Evolutionary conservation across 2,797 vertebrate genomes (phyloP).

Genomic region (Rhadinocentrus ornatus): DNA sequence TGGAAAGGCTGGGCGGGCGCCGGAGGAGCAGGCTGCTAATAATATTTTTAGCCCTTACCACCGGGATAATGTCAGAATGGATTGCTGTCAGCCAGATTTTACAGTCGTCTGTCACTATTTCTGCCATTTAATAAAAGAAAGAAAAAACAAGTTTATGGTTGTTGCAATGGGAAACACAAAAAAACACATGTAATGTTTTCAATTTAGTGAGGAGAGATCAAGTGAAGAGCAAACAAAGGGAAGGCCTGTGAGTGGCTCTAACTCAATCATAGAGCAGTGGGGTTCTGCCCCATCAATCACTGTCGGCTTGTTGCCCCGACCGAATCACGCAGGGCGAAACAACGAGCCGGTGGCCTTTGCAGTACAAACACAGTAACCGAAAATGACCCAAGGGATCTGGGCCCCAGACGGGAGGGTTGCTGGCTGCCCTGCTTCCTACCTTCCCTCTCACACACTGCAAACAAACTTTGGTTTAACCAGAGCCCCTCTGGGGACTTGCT

Average conservation of each 20-base stretch:
- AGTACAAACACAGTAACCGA: constrained; percentile 44
- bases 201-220: constrained; percentile 71
- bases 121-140: constrained; percentile 56
- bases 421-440: constrained; percentile 1
- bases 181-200: constrained; percentile 56
- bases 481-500: constrained; percentile 40
- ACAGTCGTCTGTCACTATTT: constrained; percentile 50
- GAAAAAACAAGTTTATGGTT: constrained; percentile 23
- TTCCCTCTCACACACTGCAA: constrained; percentile 54
- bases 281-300: constrained; percentile 80
- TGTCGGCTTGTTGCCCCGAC: constrained; percentile 69
- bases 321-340: constrained; percentile 28
- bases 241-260: constrained; percentile 66
- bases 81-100: constrained; percentile 52
- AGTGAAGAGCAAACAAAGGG: constrained; percentile 72
- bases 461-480: constrained; percentile 54
- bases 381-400: constrained; percentile 57
- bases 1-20: constrained; percentile 25
- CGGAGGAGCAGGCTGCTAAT: constrained; percentile 46
- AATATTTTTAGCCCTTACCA: constrained; percentile 41
- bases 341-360: constrained; percentile 37
- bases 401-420: constrained; percentile 14
- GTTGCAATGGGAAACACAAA: constrained; percentile 26
- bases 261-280: constrained; percentile 76
- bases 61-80: constrained; percentile 57